Evolutionary conservation across 1,140 invertebrate genomes (phyloP), one percentile per base, ranked within the genome.

Genomic region (Adelges cooleyi): DNA sequence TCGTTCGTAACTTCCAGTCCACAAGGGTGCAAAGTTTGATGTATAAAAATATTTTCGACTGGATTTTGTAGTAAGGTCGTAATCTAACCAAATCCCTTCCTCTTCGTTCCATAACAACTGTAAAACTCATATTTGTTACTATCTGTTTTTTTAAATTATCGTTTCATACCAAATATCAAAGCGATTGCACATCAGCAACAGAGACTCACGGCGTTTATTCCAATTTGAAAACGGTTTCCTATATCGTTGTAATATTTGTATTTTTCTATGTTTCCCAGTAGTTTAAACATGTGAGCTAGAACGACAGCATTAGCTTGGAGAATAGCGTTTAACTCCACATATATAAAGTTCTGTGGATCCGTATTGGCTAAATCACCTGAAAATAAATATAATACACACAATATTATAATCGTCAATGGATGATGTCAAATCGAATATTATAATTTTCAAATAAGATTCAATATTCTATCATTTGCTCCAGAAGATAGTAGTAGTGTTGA

Each of bases 281-380:
- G 66, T 23, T 72, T 66, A 70, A 80, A 78, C 69, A 85, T 83
- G 29, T 78, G 66, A 0, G 77, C 70, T 9, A 89, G 72, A 3
- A 79, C 73, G 10, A 73, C 70, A 38, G 84, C 83, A 70, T 84
- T 85, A 49, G 75, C 75, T 65, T 85, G 86, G n/a, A 92, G 75
- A 65, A 92, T 85, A 3, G 87, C 79, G 74, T 95, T 95, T 15
- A 95, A 76, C 74, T 93, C 90, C 1, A 92, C 90, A 1, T 90
- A 89, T 23, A 92, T 77, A 36, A 92, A 84, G 49, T 84, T 73
- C 9, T 80, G 79, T 0, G 85, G 84, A 11, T 81, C 75, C 4
- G 83, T 79, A 67, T 83, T 75, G 0, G 76, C 72, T 33, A 86
- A 72, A 66, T 80, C 79, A 9, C 77, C 78, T 72, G 67, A 36